Percentiles rank a stretch among this genome's conserved stretches.
phyloP scores from a whole-genome alignment of 2,113 vertebrate genomes.

The Myiagra hebetior region DNA sequence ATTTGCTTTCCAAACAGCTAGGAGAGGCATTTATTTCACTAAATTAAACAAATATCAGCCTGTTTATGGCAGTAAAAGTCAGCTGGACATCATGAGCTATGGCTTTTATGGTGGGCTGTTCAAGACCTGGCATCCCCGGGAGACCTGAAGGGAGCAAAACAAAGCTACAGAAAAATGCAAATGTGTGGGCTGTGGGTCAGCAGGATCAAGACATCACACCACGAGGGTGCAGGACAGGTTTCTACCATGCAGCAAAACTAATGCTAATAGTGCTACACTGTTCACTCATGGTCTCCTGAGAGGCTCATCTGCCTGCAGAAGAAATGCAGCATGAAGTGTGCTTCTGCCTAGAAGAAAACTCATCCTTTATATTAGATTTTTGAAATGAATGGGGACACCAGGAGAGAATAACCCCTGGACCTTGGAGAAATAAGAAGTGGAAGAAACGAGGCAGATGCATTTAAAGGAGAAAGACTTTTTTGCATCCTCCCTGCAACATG shows the following conservation, averaged over 20 bases:
- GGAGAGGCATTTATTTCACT: slow-evolving; percentile 44
- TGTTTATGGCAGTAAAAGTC: slow-evolving; percentile 39
- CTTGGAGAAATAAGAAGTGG: background rate
- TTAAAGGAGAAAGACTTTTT: background rate
- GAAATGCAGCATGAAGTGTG: background rate
- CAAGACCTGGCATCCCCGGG: background rate
- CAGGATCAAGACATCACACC: background rate
- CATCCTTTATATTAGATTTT: background rate
- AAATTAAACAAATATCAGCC: slow-evolving; percentile 50
- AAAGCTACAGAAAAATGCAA: background rate
- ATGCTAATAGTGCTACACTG: background rate
- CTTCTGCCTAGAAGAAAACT: background rate
- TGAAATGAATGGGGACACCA: background rate
- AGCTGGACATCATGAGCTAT: background rate
- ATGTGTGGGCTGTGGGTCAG: background rate
- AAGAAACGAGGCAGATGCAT: background rate
- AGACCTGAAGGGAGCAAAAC: background rate
- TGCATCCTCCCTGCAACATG: background rate
- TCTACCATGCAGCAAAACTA: background rate
- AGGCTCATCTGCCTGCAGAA: background rate
- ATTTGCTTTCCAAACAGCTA: slow-evolving; percentile 47
- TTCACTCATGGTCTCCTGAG: background rate
- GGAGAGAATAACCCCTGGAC: background rate
- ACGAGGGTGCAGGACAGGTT: background rate
- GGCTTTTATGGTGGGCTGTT: background rate